Conservation (phyloP, 35 echinoderm and acorn worm species). For the Acanthaster planci region DNA sequence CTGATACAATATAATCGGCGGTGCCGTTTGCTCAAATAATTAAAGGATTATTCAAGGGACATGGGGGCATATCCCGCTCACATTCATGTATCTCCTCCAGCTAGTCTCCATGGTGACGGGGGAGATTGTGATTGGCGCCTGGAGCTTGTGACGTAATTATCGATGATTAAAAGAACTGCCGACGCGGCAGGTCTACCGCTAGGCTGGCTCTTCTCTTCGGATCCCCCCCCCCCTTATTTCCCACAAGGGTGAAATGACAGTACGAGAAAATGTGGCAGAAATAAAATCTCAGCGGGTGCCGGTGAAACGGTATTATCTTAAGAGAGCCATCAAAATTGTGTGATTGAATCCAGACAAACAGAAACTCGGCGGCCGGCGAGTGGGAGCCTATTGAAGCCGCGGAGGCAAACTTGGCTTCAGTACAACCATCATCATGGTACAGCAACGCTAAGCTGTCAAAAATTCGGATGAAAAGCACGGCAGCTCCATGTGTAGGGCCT, state of each 20-base stretch:
- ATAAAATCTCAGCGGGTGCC: constrained; percentile 15
- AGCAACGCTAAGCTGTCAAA: neutral
- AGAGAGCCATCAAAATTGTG: neutral
- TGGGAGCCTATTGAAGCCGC: neutral
- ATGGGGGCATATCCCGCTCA: neutral
- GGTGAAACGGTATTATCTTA: neutral
- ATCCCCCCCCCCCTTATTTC: neutral
- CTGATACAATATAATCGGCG: constrained; percentile 18
- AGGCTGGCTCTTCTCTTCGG: too few species aligned
- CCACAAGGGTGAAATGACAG: constrained; percentile 18
- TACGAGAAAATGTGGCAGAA: neutral
- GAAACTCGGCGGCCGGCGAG: neutral
- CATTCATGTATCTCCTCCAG: constrained; percentile 10
- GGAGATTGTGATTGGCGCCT: constrained; percentile 12
- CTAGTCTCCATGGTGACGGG: constrained; percentile 1
- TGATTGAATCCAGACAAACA: constrained; percentile 18
- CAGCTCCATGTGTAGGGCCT: neutral
- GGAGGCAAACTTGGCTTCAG: constrained; percentile 5
- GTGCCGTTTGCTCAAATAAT: constrained; percentile 20
- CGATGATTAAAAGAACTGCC: constrained; percentile 8
- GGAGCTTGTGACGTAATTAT: constrained; percentile 22
- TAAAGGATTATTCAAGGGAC: neutral
- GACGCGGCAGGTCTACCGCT: neutral
- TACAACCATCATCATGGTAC: too few species aligned
- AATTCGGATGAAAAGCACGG: neutral